Base-by-base conservation (phyloP, 2,888 invertebrate genomes). In the Ormyrus nitidulus region DNA sequence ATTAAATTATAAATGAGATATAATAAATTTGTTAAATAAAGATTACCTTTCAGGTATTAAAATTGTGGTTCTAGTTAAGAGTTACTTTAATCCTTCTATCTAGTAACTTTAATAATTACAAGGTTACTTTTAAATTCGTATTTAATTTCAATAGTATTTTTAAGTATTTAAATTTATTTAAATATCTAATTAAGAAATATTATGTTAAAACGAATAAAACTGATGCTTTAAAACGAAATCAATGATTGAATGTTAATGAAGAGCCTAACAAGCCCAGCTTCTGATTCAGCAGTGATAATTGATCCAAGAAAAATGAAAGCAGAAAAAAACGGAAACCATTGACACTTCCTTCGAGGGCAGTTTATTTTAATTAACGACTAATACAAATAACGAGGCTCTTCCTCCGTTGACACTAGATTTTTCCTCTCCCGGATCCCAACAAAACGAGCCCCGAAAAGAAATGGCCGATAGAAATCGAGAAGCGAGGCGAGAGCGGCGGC, bases 321-420 rank as follows among this genome's bases (percentile, higher is more conserved):
- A 19, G 19, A 19, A 19, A 19, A 19, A 19, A 19, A 19, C 19
- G 19, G 19, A 19, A 19, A 19, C n/a, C 56, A 80, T 80, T 56
- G 76, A 62, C 76, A 71, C 72, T 76, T 76, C 11, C 44, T 53
- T 19, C 34, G 9, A 34, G n/a, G 53, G 51, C 73, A 56, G 61
- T 77, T 79, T 58, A 69, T 75, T 75, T 75, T 72, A 78, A 79
- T 81, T 78, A 78, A 73, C 44, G 71, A 58, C 48, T 13, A 48
- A 71, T 54, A 76, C 66, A 69, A 76, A 13, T 74, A 58, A 62
- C 48, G 13, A 49, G 62, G 19, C 44, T 34, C 46, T 19, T 46
- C 59, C 56, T 59, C 11, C 19, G 53, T 11, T 62, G 80, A 75
- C 71, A 66, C 76, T 76, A 74, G 72, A 79, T 70, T 70, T 73